Percentiles rank a stretch among this genome's conserved stretches.
phyloP scores from a whole-genome alignment of 35 echinoderm and acorn worm genomes.

The Holothuria glaberrima region DNA sequence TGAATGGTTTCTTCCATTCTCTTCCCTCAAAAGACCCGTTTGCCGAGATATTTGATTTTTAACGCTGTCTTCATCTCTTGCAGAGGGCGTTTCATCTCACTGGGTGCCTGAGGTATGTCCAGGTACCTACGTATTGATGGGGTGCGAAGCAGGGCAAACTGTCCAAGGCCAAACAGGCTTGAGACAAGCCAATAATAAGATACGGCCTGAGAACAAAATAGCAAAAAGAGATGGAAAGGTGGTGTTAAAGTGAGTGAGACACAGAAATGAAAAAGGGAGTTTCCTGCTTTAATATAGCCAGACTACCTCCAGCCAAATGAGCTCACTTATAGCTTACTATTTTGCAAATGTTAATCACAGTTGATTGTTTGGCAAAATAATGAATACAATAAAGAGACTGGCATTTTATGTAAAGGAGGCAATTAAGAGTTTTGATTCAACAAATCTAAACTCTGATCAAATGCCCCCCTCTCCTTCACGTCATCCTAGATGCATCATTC shows the following conservation, averaged over 20 bases:
- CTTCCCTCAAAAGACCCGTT: constrained; percentile 54
- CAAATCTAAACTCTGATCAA: too few relatives aligned
- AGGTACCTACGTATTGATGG: constrained; percentile 52
- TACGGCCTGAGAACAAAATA: constrained; percentile 64
- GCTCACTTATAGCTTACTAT: too few relatives aligned
- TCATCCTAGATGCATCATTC: too few relatives aligned
- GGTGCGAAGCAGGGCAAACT: constrained; percentile 74
- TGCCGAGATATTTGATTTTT: constrained; percentile 59
- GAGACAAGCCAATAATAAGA: constrained; percentile 82
- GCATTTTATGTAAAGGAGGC: too few relatives aligned
- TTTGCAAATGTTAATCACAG: background rate
- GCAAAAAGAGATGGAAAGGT: background rate
- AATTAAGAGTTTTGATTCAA: too few relatives aligned
- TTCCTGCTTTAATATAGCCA: too few relatives aligned
- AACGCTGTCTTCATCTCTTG: constrained; percentile 76
- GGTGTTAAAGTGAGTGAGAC: too few relatives aligned
- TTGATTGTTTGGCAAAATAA: too few relatives aligned
- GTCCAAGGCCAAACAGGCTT: constrained; percentile 71
- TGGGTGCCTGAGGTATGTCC: constrained; percentile 73
- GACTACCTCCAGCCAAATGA: too few relatives aligned
- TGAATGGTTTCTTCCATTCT: background rate
- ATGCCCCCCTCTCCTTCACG: too few relatives aligned
- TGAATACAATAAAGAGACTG: too few relatives aligned
- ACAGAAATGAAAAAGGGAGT: too few relatives aligned
- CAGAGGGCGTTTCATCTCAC: constrained; percentile 84